Evolutionary conservation across 2,888 invertebrate species (phyloP).

Genomic region (Hoplodrina blanda): DNA sequence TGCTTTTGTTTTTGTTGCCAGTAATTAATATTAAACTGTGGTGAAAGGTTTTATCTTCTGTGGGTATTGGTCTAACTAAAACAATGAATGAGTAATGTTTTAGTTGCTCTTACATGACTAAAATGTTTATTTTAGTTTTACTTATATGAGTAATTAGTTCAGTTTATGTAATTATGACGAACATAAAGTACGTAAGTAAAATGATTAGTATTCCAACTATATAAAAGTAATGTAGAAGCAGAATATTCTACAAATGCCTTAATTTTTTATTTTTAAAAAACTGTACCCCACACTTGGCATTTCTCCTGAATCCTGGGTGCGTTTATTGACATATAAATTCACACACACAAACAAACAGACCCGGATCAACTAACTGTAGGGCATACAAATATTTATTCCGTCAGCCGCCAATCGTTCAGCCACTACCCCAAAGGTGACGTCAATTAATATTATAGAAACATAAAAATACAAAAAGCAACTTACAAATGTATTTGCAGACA

Average conservation of each 20-base stretch:
- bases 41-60: slow-evolving; percentile 14
- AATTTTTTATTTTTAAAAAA: too few species aligned
- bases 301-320: too few species aligned
- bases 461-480: neutral
- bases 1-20: slow-evolving; percentile 28
- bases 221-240: too few species aligned
- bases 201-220: too few species aligned
- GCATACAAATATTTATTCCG: too few species aligned
- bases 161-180: neutral
- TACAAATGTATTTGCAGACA: neutral
- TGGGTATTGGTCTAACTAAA: neutral
- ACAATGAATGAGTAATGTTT: neutral
- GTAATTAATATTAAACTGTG: slow-evolving; percentile 31
- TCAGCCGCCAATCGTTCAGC: too few species aligned
- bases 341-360: too few species aligned
- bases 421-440: too few species aligned
- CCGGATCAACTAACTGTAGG: too few species aligned
- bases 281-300: too few species aligned
- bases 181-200: neutral
- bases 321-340: too few species aligned
- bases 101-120: neutral
- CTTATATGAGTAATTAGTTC: neutral
- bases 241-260: too few species aligned
- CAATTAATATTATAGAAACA: neutral
- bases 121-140: neutral